Evolutionary conservation across 2,113 vertebrate genomes (phyloP).

Genomic region (Balaenoptera acutorostrata): DNA sequence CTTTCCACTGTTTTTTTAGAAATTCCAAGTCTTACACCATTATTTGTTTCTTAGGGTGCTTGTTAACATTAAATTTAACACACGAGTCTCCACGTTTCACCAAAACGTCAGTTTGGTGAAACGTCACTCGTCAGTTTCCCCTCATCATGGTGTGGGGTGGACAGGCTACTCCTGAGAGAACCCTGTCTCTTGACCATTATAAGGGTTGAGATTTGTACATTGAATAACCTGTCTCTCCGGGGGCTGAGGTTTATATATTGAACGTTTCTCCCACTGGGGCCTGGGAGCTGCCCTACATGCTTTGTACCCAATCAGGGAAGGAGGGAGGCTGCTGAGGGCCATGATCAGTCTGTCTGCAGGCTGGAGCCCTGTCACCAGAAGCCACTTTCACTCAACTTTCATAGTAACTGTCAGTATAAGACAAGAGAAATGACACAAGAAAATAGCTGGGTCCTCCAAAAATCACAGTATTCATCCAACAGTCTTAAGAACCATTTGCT

Average conservation of each 20-base stretch:
- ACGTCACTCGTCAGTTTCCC: not conserved
- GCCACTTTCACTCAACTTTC: not conserved
- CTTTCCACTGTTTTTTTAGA: not conserved
- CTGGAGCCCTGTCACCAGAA: not conserved
- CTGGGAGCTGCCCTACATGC: not conserved
- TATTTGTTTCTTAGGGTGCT: not conserved
- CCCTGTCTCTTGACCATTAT: not conserved
- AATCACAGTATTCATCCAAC: not conserved
- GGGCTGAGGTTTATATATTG: not conserved
- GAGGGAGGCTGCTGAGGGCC: not conserved
- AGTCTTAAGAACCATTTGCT: not conserved
- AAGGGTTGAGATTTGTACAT: not conserved
- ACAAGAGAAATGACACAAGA: not conserved
- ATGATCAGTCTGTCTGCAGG: not conserved
- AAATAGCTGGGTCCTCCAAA: not conserved
- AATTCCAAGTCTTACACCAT: not conserved
- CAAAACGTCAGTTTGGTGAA: not conserved
- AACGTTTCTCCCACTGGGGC: not conserved
- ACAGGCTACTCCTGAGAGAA: not conserved
- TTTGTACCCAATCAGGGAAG: not conserved
- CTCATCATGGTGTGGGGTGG: rapidly evolving
- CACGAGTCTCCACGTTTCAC: not conserved
- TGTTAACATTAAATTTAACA: not conserved
- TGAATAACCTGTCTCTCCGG: not conserved
- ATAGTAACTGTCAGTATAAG: not conserved